Evolutionary conservation across 1,140 invertebrate genomes (phyloP).

Genomic region (Penaeus vannamei): DNA sequence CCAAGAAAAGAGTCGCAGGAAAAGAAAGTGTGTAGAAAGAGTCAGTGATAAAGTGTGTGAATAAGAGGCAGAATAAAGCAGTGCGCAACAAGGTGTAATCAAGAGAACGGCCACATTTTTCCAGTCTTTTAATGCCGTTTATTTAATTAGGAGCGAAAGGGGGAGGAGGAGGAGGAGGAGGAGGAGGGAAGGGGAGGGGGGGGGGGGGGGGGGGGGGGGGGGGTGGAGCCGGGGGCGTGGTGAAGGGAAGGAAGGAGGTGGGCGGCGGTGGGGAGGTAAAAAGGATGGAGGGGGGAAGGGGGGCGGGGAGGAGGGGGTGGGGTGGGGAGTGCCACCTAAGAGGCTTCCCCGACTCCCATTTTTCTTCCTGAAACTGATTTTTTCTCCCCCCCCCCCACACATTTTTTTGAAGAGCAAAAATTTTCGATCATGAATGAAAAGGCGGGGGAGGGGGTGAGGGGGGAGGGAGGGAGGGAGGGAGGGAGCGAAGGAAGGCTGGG

Average conservation of each 20-base stretch:
- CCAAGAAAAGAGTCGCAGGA: not conserved
- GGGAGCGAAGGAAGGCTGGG: too few relatives aligned
- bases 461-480: not conserved
- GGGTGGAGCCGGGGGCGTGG: too few relatives aligned
- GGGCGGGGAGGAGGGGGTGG: not conserved
- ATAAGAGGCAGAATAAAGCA: not conserved
- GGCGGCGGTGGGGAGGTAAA: too few relatives aligned
- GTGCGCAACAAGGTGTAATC: not conserved
- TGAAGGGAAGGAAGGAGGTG: too few relatives aligned
- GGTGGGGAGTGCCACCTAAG: not conserved
- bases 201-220: too few relatives aligned
- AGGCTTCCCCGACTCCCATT: not conserved
- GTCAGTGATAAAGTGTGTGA: not conserved
- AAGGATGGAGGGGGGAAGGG: too few relatives aligned
- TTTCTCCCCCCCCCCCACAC: too few relatives aligned
- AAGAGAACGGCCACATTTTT: constrained; percentile 21
- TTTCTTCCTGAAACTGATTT: constrained; percentile 12
- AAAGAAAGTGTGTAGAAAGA: not conserved
- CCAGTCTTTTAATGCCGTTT: constrained; percentile 29
- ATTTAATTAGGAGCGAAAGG: constrained; percentile 23
- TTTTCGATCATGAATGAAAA: constrained; percentile 26
- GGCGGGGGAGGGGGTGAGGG: not conserved
- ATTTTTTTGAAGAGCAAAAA: constrained; percentile 4
- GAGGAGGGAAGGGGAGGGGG: too few relatives aligned
- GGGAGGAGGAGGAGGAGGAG: not conserved